Evolutionary conservation across 2,888 invertebrate species (phyloP).

Genomic region (Oconnorella tubifera): DNA sequence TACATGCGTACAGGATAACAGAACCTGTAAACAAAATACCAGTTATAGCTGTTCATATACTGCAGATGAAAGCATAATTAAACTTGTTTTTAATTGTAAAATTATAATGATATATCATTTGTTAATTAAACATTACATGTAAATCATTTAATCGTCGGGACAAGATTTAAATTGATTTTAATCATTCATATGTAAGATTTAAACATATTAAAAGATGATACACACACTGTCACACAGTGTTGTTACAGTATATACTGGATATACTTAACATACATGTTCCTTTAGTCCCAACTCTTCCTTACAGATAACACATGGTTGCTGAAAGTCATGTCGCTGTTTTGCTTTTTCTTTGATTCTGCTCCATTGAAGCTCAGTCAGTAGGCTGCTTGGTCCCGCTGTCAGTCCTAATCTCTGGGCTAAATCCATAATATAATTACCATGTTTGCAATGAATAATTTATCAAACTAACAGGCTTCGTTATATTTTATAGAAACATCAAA

Average conservation of each 20-base stretch:
- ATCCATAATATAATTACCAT: too few relatives aligned
- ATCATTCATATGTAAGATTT: background rate
- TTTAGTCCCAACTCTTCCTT: conserved; percentile 54
- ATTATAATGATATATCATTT: too few relatives aligned
- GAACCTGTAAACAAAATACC: conserved; percentile 43
- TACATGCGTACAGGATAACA: conserved; percentile 54
- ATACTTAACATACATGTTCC: too few relatives aligned
- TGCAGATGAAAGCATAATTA: too few relatives aligned
- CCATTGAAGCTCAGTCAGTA: conserved; percentile 52
- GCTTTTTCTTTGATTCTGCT: conserved; percentile 46
- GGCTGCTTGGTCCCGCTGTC: conserved; percentile 44
- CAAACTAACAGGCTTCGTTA: too few relatives aligned
- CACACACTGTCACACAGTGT: background rate
- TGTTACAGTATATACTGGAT: background rate
- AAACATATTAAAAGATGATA: background rate
- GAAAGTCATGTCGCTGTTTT: conserved; percentile 51
- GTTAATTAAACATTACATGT: too few relatives aligned
- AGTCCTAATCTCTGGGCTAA: conserved; percentile 40
- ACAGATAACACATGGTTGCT: conserved; percentile 55
- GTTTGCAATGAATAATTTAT: too few relatives aligned
- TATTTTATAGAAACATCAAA: too few relatives aligned
- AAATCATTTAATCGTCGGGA: too few relatives aligned
- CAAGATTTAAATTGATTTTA: background rate
- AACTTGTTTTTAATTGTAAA: too few relatives aligned
- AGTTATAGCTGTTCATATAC: too few relatives aligned